These are phyloP conservation scores for Oedothorax gibbosus DNA, from an alignment of 1,140 invertebrate genomes.

Conservation along the genomic window DNA sequence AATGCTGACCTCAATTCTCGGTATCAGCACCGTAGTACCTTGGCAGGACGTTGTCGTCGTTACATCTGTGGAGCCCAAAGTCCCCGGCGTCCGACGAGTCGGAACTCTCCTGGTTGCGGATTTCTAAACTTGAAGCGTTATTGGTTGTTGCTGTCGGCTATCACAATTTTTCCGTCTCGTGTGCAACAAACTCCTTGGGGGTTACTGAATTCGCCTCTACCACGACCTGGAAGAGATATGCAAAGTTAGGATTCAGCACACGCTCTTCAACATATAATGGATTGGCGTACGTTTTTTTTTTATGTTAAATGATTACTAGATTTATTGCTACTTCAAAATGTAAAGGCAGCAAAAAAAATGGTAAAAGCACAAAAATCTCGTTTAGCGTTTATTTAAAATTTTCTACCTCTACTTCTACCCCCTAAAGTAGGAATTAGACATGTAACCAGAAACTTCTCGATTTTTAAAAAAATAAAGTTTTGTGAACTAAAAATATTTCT, in stretches of 20 bases:
- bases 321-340: too few relatives aligned
- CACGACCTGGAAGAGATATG: constrained; percentile 68
- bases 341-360: too few relatives aligned
- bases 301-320: too few relatives aligned
- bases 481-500: too few relatives aligned
- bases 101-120: constrained; percentile 65
- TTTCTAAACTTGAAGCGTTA: constrained; percentile 71
- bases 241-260: neutral
- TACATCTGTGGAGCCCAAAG: constrained; percentile 53
- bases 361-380: too few relatives aligned
- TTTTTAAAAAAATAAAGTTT: too few relatives aligned
- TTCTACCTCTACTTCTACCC: too few relatives aligned
- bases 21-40: constrained; percentile 75
- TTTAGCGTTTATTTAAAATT: too few relatives aligned
- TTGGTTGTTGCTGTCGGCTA: constrained; percentile 75
- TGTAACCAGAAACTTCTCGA: too few relatives aligned
- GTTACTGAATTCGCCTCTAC: constrained; percentile 74
- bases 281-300: neutral
- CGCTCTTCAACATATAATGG: neutral
- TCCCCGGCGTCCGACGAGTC: constrained; percentile 54
- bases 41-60: constrained; percentile 71
- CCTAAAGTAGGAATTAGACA: too few relatives aligned
- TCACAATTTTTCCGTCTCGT: constrained; percentile 69
- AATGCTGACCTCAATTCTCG: constrained; percentile 74
- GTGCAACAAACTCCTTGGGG: constrained; percentile 72